A percentile compares a stretch with the other conserved stretches of the same genome.
phyloP scores from a whole-genome alignment of 1,140 invertebrate genomes.

The Caenorhabditis inopinata region DNA sequence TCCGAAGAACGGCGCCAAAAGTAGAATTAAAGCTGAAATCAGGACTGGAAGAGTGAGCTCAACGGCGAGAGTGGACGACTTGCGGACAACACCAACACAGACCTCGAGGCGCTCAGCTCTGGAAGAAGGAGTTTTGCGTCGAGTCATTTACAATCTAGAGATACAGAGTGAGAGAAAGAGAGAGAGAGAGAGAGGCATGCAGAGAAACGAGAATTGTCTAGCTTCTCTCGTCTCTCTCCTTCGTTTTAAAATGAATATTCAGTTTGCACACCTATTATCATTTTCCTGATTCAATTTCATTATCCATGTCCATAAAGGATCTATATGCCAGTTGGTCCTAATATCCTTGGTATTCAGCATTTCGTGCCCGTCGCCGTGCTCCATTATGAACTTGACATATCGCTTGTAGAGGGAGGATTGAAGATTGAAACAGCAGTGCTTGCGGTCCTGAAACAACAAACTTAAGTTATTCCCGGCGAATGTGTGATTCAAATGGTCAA shows the following conservation, averaged over 20 bases:
- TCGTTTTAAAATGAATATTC: no score
- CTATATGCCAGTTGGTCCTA: slow-evolving; percentile 51
- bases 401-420: slow-evolving; percentile 47
- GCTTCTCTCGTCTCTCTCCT: no score
- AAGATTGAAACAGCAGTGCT: slow-evolving; percentile 51
- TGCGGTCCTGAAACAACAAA: slow-evolving; percentile 42
- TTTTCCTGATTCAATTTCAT: slow-evolving; percentile 40
- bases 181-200: no score
- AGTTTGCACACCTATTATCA: slow-evolving; percentile 50
- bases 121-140: no score
- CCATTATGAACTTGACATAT: slow-evolving; percentile 52
- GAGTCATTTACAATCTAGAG: no score
- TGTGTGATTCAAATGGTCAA: no score
- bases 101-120: slow-evolving; percentile 49
- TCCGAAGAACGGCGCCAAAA: slow-evolving; percentile 53
- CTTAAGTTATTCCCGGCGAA: no score
- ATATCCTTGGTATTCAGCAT: slow-evolving; percentile 39
- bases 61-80: slow-evolving; percentile 46
- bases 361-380: slow-evolving; percentile 40
- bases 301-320: slow-evolving; percentile 42
- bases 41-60: slow-evolving; percentile 52
- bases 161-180: no score
- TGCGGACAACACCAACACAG: slow-evolving; percentile 44
- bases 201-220: no score
- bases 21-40: slow-evolving; percentile 48